phyloP scores from a whole-genome alignment of 2,113 vertebrate species.

The Halcyon senegalensis region DNA sequence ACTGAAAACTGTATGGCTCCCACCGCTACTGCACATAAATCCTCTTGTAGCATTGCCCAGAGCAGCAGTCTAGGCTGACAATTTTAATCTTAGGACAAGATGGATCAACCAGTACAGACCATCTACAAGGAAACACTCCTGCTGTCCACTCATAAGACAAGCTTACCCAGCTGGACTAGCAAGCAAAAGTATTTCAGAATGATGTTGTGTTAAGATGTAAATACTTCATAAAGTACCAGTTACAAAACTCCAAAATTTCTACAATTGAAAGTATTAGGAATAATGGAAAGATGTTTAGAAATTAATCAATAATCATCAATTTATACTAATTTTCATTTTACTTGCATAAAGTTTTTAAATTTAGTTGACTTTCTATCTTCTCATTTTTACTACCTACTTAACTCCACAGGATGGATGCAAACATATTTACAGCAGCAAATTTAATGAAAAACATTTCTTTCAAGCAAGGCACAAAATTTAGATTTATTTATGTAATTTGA shows the following conservation, averaged over 20 bases:
- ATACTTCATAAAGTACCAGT: background rate
- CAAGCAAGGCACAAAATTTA: slow-evolving; percentile 83
- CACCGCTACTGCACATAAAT: background rate
- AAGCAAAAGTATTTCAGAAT: background rate
- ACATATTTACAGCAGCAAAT: slow-evolving; percentile 45
- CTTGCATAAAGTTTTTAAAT: slow-evolving; percentile 18
- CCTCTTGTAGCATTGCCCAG: background rate
- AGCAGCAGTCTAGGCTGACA: background rate
- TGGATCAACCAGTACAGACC: background rate
- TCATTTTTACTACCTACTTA: slow-evolving; percentile 16
- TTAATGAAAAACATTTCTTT: slow-evolving; percentile 70
- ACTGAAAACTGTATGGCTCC: background rate
- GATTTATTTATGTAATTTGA: slow-evolving; percentile 69
- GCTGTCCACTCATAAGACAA: background rate
- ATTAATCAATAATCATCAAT: slow-evolving; percentile 43
- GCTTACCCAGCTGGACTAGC: background rate
- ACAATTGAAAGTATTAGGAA: slow-evolving; percentile 46
- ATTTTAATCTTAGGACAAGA: background rate
- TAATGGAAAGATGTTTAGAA: slow-evolving; percentile 46
- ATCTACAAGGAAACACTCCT: background rate
- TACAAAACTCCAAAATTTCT: slow-evolving; percentile 46
- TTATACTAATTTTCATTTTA: slow-evolving; percentile 57
- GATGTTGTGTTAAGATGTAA: background rate
- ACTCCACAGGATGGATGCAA: slow-evolving; percentile 40
- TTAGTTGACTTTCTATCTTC: slow-evolving; percentile 11